Evolutionary conservation across 2,888 invertebrate genomes (phyloP).

Genomic region (Altica lythri): DNA sequence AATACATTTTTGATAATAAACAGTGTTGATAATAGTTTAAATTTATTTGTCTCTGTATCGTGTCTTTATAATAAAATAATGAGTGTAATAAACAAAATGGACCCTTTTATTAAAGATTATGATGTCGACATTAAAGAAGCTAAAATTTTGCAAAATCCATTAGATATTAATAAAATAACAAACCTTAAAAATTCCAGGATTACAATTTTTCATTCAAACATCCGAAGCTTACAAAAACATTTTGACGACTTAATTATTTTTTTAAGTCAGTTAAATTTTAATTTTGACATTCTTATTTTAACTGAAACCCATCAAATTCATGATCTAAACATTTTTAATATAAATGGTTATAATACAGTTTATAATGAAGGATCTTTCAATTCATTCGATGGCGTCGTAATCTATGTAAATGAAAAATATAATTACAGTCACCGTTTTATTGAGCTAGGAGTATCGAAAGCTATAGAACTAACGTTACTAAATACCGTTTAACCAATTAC

Average conservation of each 20-base stretch:
- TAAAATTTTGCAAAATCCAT: background rate
- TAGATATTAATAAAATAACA: background rate
- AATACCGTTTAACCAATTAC: background rate
- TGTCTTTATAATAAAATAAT: no score
- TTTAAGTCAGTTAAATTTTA: background rate
- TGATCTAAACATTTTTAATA: background rate
- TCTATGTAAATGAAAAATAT: background rate
- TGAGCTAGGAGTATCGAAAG: background rate
- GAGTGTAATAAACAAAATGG: no score
- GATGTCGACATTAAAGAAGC: background rate
- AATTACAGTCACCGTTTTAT: background rate
- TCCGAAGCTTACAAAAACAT: background rate
- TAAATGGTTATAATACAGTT: background rate
- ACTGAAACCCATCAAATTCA: no score
- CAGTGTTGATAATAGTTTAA: no score
- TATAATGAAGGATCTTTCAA: background rate
- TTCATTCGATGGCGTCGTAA: background rate
- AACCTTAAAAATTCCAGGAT: background rate
- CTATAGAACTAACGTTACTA: background rate
- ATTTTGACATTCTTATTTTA: background rate
- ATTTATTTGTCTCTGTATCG: no score
- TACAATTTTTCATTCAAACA: background rate
- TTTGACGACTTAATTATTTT: background rate
- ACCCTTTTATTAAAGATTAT: background rate
- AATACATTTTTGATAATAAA: no score